A percentile compares a stretch with the other conserved stretches of the same genome.
Conservation (phyloP, 2,888 invertebrate species). For the Tricholauxania praeusta region DNA sequence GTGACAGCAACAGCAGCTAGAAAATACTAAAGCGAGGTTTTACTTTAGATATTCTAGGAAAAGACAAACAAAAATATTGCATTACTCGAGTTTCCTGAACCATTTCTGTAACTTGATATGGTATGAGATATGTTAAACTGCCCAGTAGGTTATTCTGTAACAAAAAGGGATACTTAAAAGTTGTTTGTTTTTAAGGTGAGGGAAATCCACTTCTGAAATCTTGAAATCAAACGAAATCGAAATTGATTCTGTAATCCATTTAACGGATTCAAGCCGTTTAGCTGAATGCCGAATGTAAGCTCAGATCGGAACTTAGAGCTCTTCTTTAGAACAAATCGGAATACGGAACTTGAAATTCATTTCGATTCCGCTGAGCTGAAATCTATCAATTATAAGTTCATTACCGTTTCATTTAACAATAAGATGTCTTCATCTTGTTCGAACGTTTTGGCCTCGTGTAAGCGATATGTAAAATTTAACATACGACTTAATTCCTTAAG, state of each 20-base stretch:
- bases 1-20: slow-evolving; percentile 65
- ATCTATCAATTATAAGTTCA: neutral
- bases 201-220: neutral
- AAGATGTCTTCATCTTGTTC: slow-evolving; percentile 44
- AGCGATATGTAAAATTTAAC: slow-evolving; percentile 79
- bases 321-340: too few species aligned
- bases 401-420: slow-evolving; percentile 57
- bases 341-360: too few species aligned
- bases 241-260: too few species aligned
- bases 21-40: slow-evolving; percentile 53
- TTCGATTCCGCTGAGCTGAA: neutral
- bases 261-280: too few species aligned
- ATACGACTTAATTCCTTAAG: slow-evolving; percentile 79
- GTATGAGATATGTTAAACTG: slow-evolving; percentile 60
- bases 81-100: slow-evolving; percentile 57
- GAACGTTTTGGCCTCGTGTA: slow-evolving; percentile 55
- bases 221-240: neutral
- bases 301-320: too few species aligned
- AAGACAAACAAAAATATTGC: neutral
- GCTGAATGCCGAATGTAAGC: too few species aligned
- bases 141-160: slow-evolving; percentile 57
- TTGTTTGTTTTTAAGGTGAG: neutral
- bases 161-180: neutral
- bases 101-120: slow-evolving; percentile 56
- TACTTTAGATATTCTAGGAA: neutral